Percentiles rank a stretch among this genome's conserved stretches.
Conservation (phyloP, 2,888 invertebrate species). For the Chironomus tentans region DNA sequence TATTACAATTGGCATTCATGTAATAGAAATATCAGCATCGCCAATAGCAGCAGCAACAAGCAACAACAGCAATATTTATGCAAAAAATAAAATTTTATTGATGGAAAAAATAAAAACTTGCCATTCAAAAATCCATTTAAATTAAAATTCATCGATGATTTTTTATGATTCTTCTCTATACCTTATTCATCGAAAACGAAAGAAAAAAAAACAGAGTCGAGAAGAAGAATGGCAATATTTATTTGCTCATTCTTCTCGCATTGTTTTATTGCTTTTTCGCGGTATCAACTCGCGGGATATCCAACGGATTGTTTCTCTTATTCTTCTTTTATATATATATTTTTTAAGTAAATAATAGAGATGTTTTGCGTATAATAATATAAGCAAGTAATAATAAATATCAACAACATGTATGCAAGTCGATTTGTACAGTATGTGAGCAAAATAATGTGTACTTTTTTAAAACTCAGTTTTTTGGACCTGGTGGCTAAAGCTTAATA, state of each 20-base stretch:
- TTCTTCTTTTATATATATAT: not conserved
- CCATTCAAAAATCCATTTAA: not conserved
- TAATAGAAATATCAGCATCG: no score
- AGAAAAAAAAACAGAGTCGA: not conserved
- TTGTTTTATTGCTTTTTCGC: constrained; percentile 21
- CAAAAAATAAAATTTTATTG: not conserved
- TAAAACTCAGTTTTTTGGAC: no score
- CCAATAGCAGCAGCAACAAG: not conserved
- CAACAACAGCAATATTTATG: not conserved
- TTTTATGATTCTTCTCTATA: not conserved
- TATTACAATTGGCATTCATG: no score
- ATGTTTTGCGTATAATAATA: constrained; percentile 1
- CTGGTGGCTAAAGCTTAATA: no score
- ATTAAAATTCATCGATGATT: not conserved
- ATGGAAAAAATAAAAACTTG: not conserved
- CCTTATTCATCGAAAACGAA: not conserved
- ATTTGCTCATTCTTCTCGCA: constrained; percentile 22
- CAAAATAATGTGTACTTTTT: no score
- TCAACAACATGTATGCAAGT: not conserved
- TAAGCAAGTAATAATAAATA: not conserved
- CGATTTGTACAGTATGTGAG: no score
- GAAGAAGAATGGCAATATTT: constrained; percentile 4
- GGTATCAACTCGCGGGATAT: constrained; percentile 3
- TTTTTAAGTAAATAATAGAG: constrained; percentile 2
- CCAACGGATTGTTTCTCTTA: constrained; percentile 8